Evolutionary conservation across 1,140 invertebrate genomes (phyloP), one percentile per base, ranked within the genome.

Genomic region (Notospermus geniculatus): DNA sequence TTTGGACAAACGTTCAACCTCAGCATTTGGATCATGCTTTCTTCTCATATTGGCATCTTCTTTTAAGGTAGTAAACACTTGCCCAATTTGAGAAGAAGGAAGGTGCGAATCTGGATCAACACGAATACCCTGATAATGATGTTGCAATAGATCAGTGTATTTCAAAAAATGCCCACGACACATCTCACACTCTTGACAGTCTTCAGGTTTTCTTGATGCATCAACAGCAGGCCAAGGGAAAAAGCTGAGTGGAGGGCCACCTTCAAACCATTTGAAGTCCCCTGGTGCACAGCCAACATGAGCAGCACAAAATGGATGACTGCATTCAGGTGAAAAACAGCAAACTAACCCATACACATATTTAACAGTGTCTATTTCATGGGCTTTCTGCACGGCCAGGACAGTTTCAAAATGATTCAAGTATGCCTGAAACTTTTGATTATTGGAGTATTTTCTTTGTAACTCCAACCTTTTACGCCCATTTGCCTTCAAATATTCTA

Each of bases 121-220:
- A 50, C 25, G 4, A n/a, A 19, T 50, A 50, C 46, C 5, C 46
- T 50, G 19, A n/a, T 19, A 7, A 27, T 50, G 46, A 5, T 23
- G 46, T 50, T 23, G 5, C n/a, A 50, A n/a, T n/a, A 50, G 46
- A 50, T 50, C 46, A 50, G 19, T 50, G 46, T 50, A 50, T 50
- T 19, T 50, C 46, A 19, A 7, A 50, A 50, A 50, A 50, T 50
- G 46, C 46, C 46, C 46, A 50, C n/a, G n/a, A 50, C 46, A 50
- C 25, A 7, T 27, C 9, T 19, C n/a, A 9, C 46, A 50, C 19
- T 7, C 25, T 27, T 27, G n/a, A 27, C 46, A 50, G n/a, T 50
- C 46, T 27, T 50, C 46, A 9, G 19, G 9, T 50, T 9, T 23
- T 50, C 46, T 7, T 7, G n/a, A 23, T 50, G n/a, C 25, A 50